A percentile compares a stretch with the other conserved stretches of the same genome.
Conservation (phyloP, 2,888 invertebrate genomes). For the Podotricha telesiphe region DNA sequence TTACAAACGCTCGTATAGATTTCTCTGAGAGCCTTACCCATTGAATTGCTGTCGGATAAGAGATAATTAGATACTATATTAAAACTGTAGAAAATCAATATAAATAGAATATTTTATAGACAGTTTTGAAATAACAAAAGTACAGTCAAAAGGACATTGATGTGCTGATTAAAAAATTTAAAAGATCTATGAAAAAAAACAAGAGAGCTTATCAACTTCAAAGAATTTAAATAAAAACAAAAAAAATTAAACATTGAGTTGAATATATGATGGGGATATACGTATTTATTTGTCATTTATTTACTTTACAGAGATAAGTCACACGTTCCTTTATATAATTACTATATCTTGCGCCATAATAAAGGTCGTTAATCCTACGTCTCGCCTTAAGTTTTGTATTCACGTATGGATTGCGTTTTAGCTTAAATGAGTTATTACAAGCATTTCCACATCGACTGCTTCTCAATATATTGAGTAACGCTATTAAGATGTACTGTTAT, state of each 20-base stretch:
- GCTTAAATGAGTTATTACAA: slow-evolving; percentile 19
- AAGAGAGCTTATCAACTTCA: slow-evolving; percentile 21
- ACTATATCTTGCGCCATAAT: slow-evolving; percentile 47
- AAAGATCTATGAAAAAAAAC: slow-evolving; percentile 19
- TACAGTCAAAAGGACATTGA: not conserved
- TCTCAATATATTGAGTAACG: not conserved
- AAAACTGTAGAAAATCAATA: slow-evolving; percentile 15
- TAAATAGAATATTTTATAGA: slow-evolving; percentile 18
- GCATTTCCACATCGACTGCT: not conserved
- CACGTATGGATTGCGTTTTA: slow-evolving; percentile 33
- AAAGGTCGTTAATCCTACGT: slow-evolving; percentile 46
- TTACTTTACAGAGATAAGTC: slow-evolving; percentile 38
- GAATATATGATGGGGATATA: not conserved
- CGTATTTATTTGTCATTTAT: not conserved
- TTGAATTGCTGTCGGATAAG: slow-evolving; percentile 71
- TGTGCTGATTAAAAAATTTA: not conserved
- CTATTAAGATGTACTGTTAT: slow-evolving; percentile 10
- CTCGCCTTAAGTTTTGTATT: slow-evolving; percentile 49
- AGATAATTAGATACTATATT: slow-evolving; percentile 60
- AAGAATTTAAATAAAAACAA: slow-evolving; percentile 7
- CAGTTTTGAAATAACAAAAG: not conserved
- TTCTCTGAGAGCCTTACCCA: slow-evolving; percentile 63
- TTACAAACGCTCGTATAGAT: slow-evolving; percentile 62
- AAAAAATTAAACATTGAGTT: slow-evolving; percentile 16
- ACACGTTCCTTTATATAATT: slow-evolving; percentile 49